These are phyloP conservation scores for Dromiciops gliroides DNA, from an alignment of 2,113 vertebrate genomes.

Conservation along the genomic window DNA sequence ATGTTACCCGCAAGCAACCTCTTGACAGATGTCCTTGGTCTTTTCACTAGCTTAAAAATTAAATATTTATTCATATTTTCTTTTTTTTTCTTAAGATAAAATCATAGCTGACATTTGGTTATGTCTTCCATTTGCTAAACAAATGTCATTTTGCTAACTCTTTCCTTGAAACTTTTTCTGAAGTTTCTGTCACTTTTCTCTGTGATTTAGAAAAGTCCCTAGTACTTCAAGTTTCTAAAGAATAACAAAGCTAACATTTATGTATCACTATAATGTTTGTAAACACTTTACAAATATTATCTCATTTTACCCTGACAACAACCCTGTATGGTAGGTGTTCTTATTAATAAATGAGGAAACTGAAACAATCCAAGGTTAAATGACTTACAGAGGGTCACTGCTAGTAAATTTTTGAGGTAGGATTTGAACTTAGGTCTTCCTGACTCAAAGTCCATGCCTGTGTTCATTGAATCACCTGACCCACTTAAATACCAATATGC, in stretches of 20 bases:
- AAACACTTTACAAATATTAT: background rate
- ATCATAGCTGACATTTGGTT: background rate
- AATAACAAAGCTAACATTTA: background rate
- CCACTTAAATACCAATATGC: background rate
- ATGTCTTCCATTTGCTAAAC: background rate
- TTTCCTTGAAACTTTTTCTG: conserved; percentile 5
- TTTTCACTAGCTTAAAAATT: conserved; percentile 21
- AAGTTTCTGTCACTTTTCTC: conserved; percentile 3
- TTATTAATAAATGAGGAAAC: background rate
- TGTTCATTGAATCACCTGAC: background rate
- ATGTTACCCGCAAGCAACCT: background rate
- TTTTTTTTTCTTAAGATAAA: background rate
- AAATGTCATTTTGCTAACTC: conserved; percentile 14
- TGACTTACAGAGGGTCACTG: background rate
- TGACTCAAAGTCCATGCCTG: too few relatives aligned
- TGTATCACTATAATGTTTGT: background rate
- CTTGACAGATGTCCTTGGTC: background rate
- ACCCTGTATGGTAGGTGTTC: background rate
- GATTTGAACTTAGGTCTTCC: background rate
- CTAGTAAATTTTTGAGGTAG: background rate
- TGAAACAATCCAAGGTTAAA: background rate
- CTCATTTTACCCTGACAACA: background rate
- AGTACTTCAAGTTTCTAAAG: background rate
- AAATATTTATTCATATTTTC: background rate
- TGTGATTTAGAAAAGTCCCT: background rate